Evolutionary conservation across 2,888 invertebrate species (phyloP).

Genomic region (Trisateles emortualis): DNA sequence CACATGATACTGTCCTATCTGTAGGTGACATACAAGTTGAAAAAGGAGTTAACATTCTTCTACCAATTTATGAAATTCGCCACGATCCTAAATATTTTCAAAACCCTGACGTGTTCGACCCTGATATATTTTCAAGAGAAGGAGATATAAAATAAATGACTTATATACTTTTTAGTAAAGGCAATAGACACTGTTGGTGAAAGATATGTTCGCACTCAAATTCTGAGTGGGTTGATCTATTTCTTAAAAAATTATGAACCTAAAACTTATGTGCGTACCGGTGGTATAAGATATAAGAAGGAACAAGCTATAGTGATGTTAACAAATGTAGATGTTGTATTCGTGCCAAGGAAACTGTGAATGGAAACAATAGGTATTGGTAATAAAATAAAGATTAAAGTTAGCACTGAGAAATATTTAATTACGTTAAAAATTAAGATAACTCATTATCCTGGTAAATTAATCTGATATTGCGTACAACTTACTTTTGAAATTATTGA

Average conservation of each 20-base stretch:
- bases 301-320: slow-evolving; percentile 56
- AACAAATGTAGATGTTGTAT: slow-evolving; percentile 46
- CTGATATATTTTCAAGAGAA: slow-evolving; percentile 67
- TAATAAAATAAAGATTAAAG: too few species aligned
- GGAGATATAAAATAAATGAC: slow-evolving; percentile 52
- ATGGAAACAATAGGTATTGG: too few species aligned
- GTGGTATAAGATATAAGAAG: slow-evolving; percentile 54
- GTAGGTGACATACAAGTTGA: neutral
- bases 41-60: slow-evolving; percentile 44
- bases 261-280: slow-evolving; percentile 46
- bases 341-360: slow-evolving; percentile 6
- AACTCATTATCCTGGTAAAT: too few species aligned
- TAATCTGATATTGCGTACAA: too few species aligned
- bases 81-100: slow-evolving; percentile 73
- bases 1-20: slow-evolving; percentile 25
- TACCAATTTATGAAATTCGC: slow-evolving; percentile 69
- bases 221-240: slow-evolving; percentile 56
- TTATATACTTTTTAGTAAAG: slow-evolving; percentile 79
- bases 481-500: too few species aligned
- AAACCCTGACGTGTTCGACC: slow-evolving; percentile 75
- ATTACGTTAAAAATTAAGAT: too few species aligned
- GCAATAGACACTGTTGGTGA: slow-evolving; percentile 74
- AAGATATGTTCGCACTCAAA: slow-evolving; percentile 62
- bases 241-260: slow-evolving; percentile 55
- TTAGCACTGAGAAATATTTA: too few species aligned